Percentiles rank a stretch among this genome's conserved stretches.
phyloP scores from a whole-genome alignment of 2,113 vertebrate species.

The Tyto alba region DNA sequence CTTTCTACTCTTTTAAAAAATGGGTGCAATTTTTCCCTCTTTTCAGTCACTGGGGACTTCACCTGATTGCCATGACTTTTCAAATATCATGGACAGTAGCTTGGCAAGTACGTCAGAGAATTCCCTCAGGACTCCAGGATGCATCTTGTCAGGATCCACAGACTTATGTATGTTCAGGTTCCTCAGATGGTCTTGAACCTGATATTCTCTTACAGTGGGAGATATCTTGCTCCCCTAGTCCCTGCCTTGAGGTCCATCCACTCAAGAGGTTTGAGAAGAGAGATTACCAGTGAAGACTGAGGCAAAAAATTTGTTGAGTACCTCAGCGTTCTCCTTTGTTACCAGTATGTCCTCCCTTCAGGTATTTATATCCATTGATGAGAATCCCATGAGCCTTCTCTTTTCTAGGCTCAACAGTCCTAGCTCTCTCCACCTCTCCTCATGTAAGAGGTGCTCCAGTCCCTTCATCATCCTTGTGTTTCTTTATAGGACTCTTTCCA shows the following conservation, averaged over 20 bases:
- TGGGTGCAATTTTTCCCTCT: neutral
- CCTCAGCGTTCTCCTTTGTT: neutral
- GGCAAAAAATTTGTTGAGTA: neutral
- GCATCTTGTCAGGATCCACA: neutral
- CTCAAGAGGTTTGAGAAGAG: neutral
- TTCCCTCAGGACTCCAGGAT: neutral
- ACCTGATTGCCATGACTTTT: neutral
- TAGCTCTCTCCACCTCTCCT: neutral
- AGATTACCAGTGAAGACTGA: neutral
- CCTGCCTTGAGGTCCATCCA: neutral
- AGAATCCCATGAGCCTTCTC: neutral
- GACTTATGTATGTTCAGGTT: neutral
- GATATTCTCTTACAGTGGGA: neutral
- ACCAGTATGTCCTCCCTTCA: neutral
- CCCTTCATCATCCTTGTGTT: no score
- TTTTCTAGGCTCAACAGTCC: neutral
- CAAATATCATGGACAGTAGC: no score
- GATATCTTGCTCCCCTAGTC: no score
- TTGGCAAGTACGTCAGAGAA: neutral
- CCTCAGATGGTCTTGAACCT: neutral
- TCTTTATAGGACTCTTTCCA: neutral
- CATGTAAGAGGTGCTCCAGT: no score
- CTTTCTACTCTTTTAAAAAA: neutral
- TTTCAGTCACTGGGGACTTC: neutral
- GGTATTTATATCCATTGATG: neutral